Conservation (phyloP, 2,888 invertebrate species). For the Theretra japonica region DNA sequence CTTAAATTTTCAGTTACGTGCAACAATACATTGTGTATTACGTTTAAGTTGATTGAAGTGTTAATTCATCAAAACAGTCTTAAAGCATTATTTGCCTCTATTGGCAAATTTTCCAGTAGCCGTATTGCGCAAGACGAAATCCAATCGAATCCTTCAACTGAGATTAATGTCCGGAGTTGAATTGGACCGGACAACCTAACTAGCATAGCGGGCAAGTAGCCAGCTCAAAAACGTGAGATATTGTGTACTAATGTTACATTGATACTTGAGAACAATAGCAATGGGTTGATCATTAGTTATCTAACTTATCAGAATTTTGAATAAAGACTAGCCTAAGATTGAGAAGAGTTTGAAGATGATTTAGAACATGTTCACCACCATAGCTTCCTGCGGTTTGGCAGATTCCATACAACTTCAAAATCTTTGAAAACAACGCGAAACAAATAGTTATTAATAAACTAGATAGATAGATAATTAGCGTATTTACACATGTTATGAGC, state of each 20-base stretch:
- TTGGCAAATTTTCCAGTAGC: neutral
- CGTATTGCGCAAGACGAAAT: neutral
- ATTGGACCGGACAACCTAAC: neutral
- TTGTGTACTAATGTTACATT: neutral
- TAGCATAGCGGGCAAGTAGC: neutral
- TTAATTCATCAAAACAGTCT: no score
- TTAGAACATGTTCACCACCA: neutral
- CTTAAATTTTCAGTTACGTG: no score
- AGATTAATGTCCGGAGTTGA: slow-evolving; percentile 1
- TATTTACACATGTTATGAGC: slow-evolving; percentile 40
- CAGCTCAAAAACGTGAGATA: neutral
- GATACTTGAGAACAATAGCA: neutral
- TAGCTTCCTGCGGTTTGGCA: no score
- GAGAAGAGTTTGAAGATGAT: neutral
- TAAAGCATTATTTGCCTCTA: neutral
- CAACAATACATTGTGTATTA: no score
- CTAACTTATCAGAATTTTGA: neutral
- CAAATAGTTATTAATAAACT: slow-evolving; percentile 11
- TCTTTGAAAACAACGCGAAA: neutral
- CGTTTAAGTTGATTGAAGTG: no score
- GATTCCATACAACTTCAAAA: no score
- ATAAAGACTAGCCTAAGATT: no score
- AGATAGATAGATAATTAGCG: neutral
- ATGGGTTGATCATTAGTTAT: no score
- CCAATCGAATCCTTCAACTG: slow-evolving; percentile 10